Percentiles rank a stretch among this genome's conserved stretches.
Conservation (phyloP, 2,888 invertebrate genomes). For the Agrochola litura region DNA sequence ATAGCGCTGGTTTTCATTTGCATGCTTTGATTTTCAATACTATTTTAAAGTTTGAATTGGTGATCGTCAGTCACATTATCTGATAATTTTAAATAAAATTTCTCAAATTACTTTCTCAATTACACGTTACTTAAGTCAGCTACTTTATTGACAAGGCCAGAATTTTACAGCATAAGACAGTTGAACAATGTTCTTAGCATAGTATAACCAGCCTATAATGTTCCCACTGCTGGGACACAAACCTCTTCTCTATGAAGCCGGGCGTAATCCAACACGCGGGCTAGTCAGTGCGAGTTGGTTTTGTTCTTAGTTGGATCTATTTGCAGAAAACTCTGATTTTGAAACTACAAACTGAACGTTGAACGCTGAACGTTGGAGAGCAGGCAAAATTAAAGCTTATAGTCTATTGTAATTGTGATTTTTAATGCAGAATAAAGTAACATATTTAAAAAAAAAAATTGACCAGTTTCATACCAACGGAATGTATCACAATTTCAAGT, state of each 20-base stretch:
- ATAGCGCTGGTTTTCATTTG: slow-evolving; percentile 16
- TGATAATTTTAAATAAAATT: neutral
- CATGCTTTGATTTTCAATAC: slow-evolving; percentile 9
- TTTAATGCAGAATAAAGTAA: neutral
- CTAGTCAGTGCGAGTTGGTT: neutral
- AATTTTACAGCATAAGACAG: neutral
- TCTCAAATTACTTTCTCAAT: neutral
- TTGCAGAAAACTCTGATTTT: neutral
- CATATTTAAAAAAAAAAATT: neutral
- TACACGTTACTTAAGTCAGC: neutral
- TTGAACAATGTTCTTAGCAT: neutral
- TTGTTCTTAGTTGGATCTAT: neutral
- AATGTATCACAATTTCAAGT: neutral
- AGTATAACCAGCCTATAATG: neutral
- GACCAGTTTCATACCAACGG: neutral
- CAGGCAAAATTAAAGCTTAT: neutral
- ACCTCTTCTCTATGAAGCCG: neutral
- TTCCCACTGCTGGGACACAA: neutral
- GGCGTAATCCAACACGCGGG: neutral
- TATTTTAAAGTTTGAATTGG: neutral
- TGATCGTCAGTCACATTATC: neutral
- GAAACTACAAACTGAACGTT: neutral
- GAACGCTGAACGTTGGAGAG: neutral
- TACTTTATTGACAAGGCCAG: neutral
- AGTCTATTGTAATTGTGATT: neutral